Base-by-base conservation (phyloP, 2,797 vertebrate species). In the Cottoperca gobio region DNA sequence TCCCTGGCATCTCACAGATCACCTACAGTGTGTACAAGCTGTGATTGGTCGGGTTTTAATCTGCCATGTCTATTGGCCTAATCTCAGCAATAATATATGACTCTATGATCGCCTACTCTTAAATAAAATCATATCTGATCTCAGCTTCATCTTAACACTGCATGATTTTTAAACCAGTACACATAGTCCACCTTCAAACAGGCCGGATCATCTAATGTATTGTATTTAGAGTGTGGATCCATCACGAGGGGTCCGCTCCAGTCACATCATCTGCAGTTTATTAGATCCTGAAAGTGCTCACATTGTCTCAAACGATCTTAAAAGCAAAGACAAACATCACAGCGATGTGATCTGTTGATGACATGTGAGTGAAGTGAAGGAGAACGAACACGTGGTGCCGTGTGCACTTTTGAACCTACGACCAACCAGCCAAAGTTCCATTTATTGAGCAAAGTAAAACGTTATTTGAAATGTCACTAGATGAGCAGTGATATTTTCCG, bases 401-500 rank as follows among this genome's bases (percentile, higher is more conserved):
- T 13, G 17, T n/a, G 40, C 16, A 8, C 39, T 12, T 70, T 17
- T 42, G 3, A 70, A 40, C 57, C 12, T 48, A 26, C 5, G 31
- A 45, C 12, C 40, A 58, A 42, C 54, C 33, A 35, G 35, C 69
- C 33, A 40, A 57, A 60, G 31, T 65, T 72, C 8, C 9, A 59
- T 3, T 63, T 31, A 69, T 17, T 16, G 21, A 28, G 33, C 48
- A 75, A 78, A 81, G 53, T 68, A 48, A 78, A 81, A 78, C 59
- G 54, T 62, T 55, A 66, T 73, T 74, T 78, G 5, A 89, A 90
- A 86, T 79, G 84, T 83, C 82, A 84, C 66, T 42, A 42, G 57
- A 80, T 83, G 73, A 88, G 81, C 86, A 60, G 58, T 74, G 81
- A 85, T 90, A 81, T 84, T 83, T 88, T 84, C 86, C 43, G 86